Evolutionary conservation across 2,888 invertebrate genomes (phyloP).

Genomic region (Uropetala carovei): DNA sequence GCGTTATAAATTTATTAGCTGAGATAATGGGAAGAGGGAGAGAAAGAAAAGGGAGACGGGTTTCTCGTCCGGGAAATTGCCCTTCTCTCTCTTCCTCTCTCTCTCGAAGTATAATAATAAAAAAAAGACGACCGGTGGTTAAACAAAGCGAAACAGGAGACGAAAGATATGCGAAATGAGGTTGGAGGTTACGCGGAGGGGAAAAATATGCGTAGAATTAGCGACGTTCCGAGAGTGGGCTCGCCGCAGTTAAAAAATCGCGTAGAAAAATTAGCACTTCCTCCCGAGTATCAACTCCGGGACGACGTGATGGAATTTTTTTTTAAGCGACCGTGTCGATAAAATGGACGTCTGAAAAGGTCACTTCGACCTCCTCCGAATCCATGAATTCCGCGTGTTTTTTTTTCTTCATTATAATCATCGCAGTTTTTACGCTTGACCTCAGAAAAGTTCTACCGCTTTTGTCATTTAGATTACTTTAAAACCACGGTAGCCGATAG

Average conservation of each 20-base stretch:
- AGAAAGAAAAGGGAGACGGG: neutral
- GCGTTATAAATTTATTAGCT: slow-evolving; percentile 26
- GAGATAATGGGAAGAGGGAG: neutral
- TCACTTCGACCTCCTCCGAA: neutral
- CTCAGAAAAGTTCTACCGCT: too few relatives aligned
- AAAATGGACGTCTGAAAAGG: neutral
- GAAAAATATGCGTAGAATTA: neutral
- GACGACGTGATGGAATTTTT: neutral
- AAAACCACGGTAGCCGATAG: too few relatives aligned
- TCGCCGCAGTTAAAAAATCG: neutral
- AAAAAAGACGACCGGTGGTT: neutral
- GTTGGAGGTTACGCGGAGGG: neutral
- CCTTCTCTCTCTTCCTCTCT: too few relatives aligned
- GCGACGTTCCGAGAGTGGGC: neutral
- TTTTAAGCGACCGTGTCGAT: neutral
- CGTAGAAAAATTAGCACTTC: neutral
- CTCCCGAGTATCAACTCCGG: neutral
- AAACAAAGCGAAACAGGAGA: neutral
- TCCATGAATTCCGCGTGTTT: neutral
- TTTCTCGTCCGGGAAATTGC: neutral
- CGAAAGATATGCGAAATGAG: neutral
- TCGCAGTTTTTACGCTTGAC: too few relatives aligned
- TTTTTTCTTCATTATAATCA: neutral
- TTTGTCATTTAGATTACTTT: too few relatives aligned
- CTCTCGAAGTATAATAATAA: too few relatives aligned